Evolutionary conservation across 2,113 vertebrate genomes (phyloP).

Genomic region (Numenius arquata): DNA sequence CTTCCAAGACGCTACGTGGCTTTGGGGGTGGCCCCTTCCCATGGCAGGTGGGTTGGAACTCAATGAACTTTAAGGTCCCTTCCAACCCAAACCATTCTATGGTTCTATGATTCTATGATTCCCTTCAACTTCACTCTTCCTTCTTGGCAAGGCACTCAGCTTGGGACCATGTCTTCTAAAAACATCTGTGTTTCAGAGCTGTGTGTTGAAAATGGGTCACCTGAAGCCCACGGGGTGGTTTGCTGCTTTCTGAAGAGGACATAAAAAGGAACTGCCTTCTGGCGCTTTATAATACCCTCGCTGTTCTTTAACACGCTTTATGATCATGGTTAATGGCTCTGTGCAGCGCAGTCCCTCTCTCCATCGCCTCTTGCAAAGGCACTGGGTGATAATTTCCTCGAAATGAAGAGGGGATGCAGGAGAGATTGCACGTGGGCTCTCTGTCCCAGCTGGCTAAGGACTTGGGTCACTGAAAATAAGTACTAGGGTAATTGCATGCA

Average conservation of each 20-base stretch:
- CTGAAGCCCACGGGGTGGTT: neutral
- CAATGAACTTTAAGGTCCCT: no score
- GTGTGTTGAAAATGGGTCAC: neutral
- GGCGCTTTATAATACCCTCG: rapidly evolving
- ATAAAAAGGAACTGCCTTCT: neutral
- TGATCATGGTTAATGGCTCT: neutral
- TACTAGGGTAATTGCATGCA: neutral
- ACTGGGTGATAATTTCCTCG: neutral
- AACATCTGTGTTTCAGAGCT: neutral
- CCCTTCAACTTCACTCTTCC: neutral
- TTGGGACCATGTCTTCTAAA: neutral
- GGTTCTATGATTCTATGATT: no score
- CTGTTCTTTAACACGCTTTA: neutral
- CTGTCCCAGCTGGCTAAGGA: neutral
- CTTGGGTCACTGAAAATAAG: neutral
- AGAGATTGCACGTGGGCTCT: neutral
- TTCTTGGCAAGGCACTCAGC: neutral
- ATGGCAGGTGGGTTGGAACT: no score
- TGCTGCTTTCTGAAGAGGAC: neutral
- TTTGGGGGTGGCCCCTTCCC: neutral
- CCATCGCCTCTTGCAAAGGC: neutral
- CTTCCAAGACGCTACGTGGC: neutral
- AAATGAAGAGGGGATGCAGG: neutral
- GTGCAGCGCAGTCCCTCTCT: neutral
- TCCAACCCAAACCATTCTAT: no score